Evolutionary conservation across 2,113 vertebrate species (phyloP).

Genomic region (Pelusios castaneus): DNA sequence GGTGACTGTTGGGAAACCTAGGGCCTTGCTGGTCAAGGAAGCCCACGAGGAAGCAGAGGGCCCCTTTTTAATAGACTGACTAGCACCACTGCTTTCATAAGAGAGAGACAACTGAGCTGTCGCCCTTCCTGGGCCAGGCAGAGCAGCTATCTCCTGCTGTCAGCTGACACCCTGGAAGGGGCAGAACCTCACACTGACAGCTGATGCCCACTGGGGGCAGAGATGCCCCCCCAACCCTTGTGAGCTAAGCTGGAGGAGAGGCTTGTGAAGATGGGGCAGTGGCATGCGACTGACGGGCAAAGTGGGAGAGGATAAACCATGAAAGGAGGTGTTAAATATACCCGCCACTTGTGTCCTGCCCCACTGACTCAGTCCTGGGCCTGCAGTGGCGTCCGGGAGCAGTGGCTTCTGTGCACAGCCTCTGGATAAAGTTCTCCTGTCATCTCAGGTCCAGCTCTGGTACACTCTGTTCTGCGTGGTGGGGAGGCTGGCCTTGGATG

Average conservation of each 20-base stretch:
- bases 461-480: background rate
- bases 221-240: no score
- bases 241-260: background rate
- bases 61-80: background rate
- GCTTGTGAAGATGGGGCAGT: background rate
- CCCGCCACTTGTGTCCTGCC: background rate
- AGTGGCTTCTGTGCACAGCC: background rate
- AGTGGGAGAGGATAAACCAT: background rate
- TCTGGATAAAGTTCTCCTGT: background rate
- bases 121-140: background rate
- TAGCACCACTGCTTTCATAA: background rate
- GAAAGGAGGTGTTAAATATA: no score
- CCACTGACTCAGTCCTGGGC: background rate
- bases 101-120: background rate
- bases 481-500: accelerated
- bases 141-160: background rate
- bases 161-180: background rate
- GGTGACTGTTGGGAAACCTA: background rate
- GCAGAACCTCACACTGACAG: background rate
- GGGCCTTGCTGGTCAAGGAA: no score
- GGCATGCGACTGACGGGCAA: background rate
- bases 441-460: background rate
- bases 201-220: background rate
- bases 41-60: no score
- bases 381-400: background rate